A percentile compares a stretch with the other conserved stretches of the same genome.
Conservation (phyloP, 1,140 invertebrate genomes). For the Diorhabda carinulata region DNA sequence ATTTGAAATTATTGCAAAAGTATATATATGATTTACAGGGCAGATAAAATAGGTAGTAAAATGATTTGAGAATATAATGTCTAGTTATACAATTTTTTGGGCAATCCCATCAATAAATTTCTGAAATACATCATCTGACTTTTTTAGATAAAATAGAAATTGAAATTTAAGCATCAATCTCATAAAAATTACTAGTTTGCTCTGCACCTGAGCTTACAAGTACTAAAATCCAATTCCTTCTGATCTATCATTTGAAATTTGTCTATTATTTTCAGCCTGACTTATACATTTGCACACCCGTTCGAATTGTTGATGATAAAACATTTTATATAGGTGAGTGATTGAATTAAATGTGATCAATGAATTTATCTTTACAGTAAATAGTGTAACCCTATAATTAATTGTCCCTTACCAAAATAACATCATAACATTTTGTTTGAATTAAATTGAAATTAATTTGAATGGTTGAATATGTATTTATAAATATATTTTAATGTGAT, state of each 20-base stretch:
- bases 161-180: background rate
- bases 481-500: background rate
- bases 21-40: too few species aligned
- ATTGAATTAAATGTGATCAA: background rate
- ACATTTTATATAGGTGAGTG: constrained; percentile 72
- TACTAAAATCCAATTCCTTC: background rate
- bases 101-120: background rate
- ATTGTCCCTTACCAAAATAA: too few species aligned
- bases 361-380: too few species aligned
- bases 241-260: background rate
- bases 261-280: constrained; percentile 64
- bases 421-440: too few species aligned
- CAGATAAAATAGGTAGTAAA: too few species aligned
- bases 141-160: background rate
- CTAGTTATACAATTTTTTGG: background rate
- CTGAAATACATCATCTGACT: constrained; percentile 7
- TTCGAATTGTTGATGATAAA: constrained; percentile 65
- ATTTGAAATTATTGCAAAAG: too few species aligned
- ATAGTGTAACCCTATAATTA: too few species aligned
- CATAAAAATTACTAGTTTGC: background rate
- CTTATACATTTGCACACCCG: constrained; percentile 79
- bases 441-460: background rate
- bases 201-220: background rate
- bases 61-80: too few species aligned
- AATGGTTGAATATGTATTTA: background rate